A percentile compares a stretch with the other conserved stretches of the same genome.
Evolutionary conservation across 2,888 invertebrate species (phyloP).

Genomic region (Leucoma salicis): DNA sequence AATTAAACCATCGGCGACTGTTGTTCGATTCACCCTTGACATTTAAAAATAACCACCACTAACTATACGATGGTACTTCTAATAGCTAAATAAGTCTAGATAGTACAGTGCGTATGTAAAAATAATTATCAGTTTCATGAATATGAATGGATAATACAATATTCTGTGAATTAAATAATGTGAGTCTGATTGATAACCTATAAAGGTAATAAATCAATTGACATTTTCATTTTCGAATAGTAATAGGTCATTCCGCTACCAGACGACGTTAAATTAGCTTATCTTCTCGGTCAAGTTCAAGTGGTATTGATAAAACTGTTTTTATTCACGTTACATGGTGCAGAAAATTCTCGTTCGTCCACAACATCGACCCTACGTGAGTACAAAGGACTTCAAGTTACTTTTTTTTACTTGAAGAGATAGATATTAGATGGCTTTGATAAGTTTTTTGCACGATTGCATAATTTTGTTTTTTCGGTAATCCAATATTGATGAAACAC

Average conservation of each 20-base stretch:
- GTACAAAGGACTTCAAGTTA: constrained; percentile 42
- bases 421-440: background rate
- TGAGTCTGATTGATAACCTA: constrained; percentile 13
- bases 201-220: constrained; percentile 15
- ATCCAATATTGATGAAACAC: background rate
- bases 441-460: background rate
- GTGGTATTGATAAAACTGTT: constrained; percentile 22
- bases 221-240: constrained; percentile 9
- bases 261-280: background rate
- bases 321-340: constrained; percentile 61
- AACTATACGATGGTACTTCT: background rate
- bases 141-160: constrained; percentile 16
- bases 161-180: constrained; percentile 4
- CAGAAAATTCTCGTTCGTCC: constrained; percentile 76
- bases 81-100: background rate
- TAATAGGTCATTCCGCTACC: background rate
- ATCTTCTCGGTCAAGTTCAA: constrained; percentile 21
- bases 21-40: constrained; percentile 59
- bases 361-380: constrained; percentile 76
- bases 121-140: background rate
- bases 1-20: constrained; percentile 63
- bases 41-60: constrained; percentile 35
- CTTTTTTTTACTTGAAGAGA: background rate
- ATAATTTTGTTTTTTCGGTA: background rate
- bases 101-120: background rate